Evolutionary conservation across 2,888 invertebrate species (phyloP).

Genomic region (Drosophila testacea): DNA sequence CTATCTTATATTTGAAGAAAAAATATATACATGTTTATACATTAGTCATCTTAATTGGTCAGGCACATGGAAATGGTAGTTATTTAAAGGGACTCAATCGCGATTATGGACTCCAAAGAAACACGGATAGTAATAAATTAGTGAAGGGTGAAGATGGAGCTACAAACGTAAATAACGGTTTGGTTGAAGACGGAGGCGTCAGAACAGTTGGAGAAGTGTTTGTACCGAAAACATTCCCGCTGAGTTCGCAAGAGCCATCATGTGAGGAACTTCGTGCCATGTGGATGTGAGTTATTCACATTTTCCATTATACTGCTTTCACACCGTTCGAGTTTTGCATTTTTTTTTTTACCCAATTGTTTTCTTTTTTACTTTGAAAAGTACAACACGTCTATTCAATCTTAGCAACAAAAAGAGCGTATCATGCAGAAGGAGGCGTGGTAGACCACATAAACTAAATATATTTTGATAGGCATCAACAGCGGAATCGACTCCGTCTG

Average conservation of each 20-base stretch:
- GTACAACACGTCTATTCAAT: too few species aligned
- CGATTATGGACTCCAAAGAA: conserved; percentile 46
- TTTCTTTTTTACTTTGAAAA: too few species aligned
- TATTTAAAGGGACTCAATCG: conserved; percentile 53
- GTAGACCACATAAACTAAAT: too few species aligned
- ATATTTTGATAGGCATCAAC: too few species aligned
- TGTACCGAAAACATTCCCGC: conserved; percentile 80
- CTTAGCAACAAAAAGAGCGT: too few species aligned
- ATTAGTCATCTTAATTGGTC: conserved; percentile 47
- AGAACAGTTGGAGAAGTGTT: conserved; percentile 77
- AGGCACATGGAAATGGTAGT: conserved; percentile 48
- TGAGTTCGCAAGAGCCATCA: conserved; percentile 88
- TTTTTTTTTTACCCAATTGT: too few species aligned
- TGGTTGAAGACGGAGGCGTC: conserved; percentile 35
- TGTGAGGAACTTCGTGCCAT: conserved; percentile 95
- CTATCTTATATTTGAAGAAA: conserved; percentile 41
- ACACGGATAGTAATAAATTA: conserved; percentile 42
- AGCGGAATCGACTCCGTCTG: too few species aligned
- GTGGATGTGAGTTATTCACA: conserved; percentile 88
- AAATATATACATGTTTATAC: conserved; percentile 49
- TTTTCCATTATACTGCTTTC: background rate
- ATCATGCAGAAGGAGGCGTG: too few species aligned
- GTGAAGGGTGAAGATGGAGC: conserved; percentile 46
- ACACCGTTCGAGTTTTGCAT: background rate
- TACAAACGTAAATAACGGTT: conserved; percentile 18